Conservation (phyloP, 2,113 vertebrate genomes). For the Neoarius graeffei region DNA sequence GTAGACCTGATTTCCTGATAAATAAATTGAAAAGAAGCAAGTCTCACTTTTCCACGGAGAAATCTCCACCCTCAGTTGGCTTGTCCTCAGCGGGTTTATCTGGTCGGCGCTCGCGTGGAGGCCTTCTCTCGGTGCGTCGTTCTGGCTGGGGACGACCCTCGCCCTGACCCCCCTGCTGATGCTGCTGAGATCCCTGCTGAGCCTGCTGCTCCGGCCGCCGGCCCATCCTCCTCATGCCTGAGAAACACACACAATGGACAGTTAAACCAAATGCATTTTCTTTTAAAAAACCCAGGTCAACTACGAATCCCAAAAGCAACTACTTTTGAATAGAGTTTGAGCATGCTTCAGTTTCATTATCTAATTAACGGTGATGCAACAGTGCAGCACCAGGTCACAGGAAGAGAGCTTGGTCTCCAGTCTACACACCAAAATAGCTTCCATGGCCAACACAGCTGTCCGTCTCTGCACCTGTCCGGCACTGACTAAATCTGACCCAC, state of each 20-base stretch:
- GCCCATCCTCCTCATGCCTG: conserved; percentile 91
- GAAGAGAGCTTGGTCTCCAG: not conserved
- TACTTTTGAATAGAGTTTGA: not conserved
- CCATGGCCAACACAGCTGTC: conserved; percentile 65
- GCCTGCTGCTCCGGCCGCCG: conserved; percentile 88
- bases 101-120: conserved; percentile 90
- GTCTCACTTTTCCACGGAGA: conserved; percentile 93
- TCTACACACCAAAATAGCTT: conserved; percentile 72
- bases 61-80: conserved; percentile 91
- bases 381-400: not conserved
- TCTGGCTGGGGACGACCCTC: conserved; percentile 90
- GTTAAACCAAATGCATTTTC: conserved; percentile 32
- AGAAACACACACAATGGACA: conserved; percentile 49
- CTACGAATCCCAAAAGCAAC: not conserved
- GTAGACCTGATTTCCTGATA: not conserved
- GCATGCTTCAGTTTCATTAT: not conserved
- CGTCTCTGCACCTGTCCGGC: conserved; percentile 66
- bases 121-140: conserved; percentile 87
- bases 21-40: not conserved
- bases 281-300: not conserved
- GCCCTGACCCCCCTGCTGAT: conserved; percentile 79
- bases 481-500: conserved; percentile 26
- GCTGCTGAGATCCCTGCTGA: conserved; percentile 69
- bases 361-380: not conserved
- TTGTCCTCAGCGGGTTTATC: conserved; percentile 92